Conservation (phyloP, 2,113 vertebrate genomes). For the Lamprotornis superbus region DNA sequence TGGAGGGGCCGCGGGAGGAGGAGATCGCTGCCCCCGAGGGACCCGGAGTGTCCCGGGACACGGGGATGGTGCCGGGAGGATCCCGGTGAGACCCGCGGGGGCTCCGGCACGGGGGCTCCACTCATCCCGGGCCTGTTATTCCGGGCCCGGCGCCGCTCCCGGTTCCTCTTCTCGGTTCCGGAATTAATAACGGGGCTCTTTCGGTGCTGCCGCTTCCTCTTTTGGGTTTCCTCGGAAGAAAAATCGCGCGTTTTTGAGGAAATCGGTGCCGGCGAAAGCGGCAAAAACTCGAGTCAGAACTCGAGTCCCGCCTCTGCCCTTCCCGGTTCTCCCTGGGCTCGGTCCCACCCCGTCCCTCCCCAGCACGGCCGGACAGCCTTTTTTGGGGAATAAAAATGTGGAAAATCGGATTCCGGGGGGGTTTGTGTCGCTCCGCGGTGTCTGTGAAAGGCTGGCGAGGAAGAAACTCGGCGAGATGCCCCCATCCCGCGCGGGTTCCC, state of each 20-base stretch:
- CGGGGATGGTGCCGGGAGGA: too few relatives aligned
- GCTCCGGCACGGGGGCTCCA: background rate
- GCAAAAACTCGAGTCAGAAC: background rate
- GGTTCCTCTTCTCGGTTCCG: background rate
- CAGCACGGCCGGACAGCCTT: background rate
- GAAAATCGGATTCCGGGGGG: background rate
- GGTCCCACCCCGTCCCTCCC: too few relatives aligned
- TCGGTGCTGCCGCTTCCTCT: background rate
- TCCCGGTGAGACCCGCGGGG: background rate
- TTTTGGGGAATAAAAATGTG: background rate
- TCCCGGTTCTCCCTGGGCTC: background rate
- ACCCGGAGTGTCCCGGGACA: too few relatives aligned
- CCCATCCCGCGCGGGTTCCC: background rate
- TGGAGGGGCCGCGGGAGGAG: accelerated
- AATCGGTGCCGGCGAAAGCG: background rate
- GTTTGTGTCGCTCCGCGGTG: background rate
- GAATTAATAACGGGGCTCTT: background rate
- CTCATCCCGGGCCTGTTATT: background rate
- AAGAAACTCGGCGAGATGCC: background rate
- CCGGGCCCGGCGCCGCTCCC: background rate
- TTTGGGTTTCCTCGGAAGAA: background rate
- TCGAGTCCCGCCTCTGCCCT: too few relatives aligned
- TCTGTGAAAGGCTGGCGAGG: background rate
- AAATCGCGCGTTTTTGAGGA: background rate
- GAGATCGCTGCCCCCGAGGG: background rate